Evolutionary conservation across 2,113 vertebrate genomes (phyloP).

Genomic region (Rissa tridactyla): DNA sequence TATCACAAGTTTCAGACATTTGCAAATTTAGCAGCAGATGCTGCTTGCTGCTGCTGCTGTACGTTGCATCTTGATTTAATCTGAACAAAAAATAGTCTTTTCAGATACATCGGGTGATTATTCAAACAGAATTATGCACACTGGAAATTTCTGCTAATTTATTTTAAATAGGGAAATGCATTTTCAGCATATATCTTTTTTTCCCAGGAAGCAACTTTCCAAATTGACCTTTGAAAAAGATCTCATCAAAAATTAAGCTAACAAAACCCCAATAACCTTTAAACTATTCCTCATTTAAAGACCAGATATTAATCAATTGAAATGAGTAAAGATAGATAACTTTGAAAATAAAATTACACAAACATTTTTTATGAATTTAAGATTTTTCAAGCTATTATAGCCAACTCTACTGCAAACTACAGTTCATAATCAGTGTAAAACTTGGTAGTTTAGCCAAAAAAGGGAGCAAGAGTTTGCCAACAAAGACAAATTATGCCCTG

Average conservation of each 20-base stretch:
- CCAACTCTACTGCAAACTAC: background rate
- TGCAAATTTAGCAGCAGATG: background rate
- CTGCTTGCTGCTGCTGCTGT: background rate
- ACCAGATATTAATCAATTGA: background rate
- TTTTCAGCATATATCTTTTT: background rate
- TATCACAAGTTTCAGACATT: background rate
- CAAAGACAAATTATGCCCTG: background rate
- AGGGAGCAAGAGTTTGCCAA: background rate
- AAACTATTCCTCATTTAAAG: background rate
- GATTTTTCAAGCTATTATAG: background rate
- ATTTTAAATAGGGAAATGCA: background rate
- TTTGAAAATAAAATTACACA: background rate
- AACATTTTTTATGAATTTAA: background rate
- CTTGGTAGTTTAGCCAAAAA: background rate
- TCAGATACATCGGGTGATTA: background rate
- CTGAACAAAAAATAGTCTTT: background rate
- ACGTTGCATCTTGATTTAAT: background rate
- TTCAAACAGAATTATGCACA: background rate
- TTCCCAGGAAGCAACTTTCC: background rate
- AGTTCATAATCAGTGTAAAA: background rate
- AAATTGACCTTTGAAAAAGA: background rate
- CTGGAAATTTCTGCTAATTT: background rate
- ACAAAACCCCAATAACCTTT: background rate
- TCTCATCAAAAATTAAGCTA: background rate
- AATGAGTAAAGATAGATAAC: background rate